These are phyloP conservation scores for Drosophila quinaria DNA, from an alignment of 2,888 invertebrate genomes.

Conservation along the genomic window DNA sequence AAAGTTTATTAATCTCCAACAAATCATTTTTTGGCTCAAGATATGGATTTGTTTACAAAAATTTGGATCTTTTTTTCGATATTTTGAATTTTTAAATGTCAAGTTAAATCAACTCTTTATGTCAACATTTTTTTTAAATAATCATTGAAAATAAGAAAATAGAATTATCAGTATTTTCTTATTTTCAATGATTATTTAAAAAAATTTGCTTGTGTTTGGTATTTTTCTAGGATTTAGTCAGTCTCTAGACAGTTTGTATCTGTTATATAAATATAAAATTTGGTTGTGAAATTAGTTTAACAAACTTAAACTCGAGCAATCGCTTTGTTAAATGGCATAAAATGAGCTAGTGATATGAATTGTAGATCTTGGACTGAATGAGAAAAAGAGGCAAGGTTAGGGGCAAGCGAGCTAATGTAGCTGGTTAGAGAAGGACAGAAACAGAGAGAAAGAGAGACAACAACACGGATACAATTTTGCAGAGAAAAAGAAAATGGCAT, in stretches of 20 bases:
- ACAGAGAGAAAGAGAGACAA: conserved; percentile 5
- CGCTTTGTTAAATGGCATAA: conserved; percentile 24
- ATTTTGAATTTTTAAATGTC: no score
- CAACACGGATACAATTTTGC: conserved; percentile 6
- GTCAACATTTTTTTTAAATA: no score
- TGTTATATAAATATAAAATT: background rate
- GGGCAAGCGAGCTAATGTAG: conserved; percentile 31
- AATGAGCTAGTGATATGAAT: conserved; percentile 14
- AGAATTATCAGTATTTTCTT: no score
- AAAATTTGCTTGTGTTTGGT: background rate
- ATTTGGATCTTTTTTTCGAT: no score
- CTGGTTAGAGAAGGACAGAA: conserved; percentile 27
- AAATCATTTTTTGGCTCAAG: no score
- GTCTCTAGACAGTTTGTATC: background rate
- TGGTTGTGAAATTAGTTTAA: background rate
- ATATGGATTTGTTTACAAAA: no score
- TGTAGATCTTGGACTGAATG: conserved; percentile 23
- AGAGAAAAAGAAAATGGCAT: conserved; percentile 1
- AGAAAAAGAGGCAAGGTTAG: conserved; percentile 16
- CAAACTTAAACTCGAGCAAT: background rate
- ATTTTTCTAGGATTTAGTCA: background rate
- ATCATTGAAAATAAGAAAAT: no score
- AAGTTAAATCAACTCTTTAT: no score
- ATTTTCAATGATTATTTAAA: no score
- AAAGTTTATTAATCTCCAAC: no score